These are phyloP conservation scores for Oedothorax gibbosus DNA, from an alignment of 1,140 invertebrate species.

Conservation along the genomic window DNA sequence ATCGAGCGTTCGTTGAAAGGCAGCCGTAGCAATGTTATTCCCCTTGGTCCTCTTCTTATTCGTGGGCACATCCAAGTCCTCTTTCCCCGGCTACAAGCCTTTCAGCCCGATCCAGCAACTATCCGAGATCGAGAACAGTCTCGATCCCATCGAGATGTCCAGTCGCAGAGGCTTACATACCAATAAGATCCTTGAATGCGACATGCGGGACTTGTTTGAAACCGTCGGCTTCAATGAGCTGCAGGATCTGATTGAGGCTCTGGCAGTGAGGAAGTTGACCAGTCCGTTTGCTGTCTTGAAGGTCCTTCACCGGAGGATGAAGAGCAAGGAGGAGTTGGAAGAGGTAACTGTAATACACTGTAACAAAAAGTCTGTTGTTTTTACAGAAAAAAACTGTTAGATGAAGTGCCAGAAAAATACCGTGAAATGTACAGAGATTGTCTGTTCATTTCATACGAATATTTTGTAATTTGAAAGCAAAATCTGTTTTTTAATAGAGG, in stretches of 20 bases:
- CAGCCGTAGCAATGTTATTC: not conserved
- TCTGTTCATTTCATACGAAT: too few relatives aligned
- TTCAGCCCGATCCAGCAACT: conserved; percentile 2
- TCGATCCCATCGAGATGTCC: not conserved
- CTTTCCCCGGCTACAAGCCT: conserved; percentile 4
- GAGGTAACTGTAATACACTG: conserved; percentile 16
- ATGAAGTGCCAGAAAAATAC: too few relatives aligned
- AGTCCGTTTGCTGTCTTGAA: conserved; percentile 6
- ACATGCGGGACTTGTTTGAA: conserved; percentile 11
- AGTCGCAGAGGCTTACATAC: not conserved
- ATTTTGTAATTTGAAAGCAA: too few relatives aligned
- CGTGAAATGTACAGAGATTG: too few relatives aligned
- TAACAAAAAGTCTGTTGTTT: too few relatives aligned
- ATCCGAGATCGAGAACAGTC: conserved; percentile 4
- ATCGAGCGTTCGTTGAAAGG: too few relatives aligned
- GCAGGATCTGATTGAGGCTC: conserved; percentile 19
- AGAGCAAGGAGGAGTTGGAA: conserved; percentile 20
- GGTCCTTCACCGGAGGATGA: conserved; percentile 28
- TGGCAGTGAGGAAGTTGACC: conserved; percentile 4
- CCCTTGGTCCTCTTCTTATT: not conserved
- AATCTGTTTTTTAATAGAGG: too few relatives aligned
- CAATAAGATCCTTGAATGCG: conserved; percentile 19
- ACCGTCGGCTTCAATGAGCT: conserved; percentile 17
- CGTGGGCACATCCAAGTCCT: conserved; percentile 3
- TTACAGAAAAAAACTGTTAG: too few relatives aligned